These are phyloP conservation scores for Tachycineta bicolor DNA, from an alignment of 2,113 vertebrate species.

Conservation along the genomic window DNA sequence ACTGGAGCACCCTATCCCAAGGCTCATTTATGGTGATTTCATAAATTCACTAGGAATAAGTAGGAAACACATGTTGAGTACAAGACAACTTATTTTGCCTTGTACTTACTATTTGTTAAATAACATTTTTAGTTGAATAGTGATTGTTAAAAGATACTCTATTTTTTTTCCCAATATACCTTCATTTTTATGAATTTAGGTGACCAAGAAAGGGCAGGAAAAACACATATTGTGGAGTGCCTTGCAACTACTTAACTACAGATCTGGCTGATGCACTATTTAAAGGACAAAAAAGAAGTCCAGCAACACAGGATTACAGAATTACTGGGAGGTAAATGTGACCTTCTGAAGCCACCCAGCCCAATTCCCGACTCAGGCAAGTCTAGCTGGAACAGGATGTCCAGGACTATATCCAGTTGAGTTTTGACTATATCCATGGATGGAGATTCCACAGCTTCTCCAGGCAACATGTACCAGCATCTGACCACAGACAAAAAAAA, in stretches of 20 bases:
- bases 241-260: neutral
- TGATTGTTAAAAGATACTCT: neutral
- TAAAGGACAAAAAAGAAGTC: neutral
- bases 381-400: neutral
- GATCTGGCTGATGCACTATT: neutral
- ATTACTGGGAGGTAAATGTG: rapidly evolving
- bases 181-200: neutral
- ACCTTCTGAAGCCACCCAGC: neutral
- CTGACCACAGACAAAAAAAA: neutral
- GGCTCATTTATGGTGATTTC: neutral
- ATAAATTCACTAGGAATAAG: neutral
- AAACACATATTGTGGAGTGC: neutral
- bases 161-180: neutral
- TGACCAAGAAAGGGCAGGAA: neutral
- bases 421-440: neutral
- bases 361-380: neutral
- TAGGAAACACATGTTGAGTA: neutral
- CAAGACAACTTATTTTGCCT: neutral
- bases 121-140: neutral
- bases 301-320: neutral
- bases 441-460: neutral
- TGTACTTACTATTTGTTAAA: neutral
- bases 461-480: neutral
- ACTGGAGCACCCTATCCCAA: neutral
- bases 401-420: neutral